phyloP scores from a whole-genome alignment of 2,797 vertebrate genomes.

The Fundulus diaphanus region DNA sequence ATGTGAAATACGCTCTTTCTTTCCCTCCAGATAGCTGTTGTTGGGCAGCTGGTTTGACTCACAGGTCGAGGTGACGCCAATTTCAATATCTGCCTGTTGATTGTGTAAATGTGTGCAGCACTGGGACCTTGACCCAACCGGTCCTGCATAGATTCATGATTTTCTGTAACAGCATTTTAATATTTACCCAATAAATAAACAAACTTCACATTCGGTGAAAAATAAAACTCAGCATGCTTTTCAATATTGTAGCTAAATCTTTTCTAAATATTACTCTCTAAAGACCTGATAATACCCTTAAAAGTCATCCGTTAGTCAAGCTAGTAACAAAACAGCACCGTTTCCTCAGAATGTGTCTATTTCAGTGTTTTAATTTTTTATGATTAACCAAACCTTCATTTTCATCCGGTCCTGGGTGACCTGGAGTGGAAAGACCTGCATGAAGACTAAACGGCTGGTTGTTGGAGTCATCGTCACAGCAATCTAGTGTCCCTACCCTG shows the following conservation, averaged over 20 bases:
- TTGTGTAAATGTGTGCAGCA: background rate
- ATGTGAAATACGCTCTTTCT: background rate
- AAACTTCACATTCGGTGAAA: background rate
- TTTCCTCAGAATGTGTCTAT: background rate
- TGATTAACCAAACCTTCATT: background rate
- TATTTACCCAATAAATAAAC: background rate
- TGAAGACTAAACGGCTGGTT: no score
- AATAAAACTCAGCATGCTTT: background rate
- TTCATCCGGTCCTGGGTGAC: background rate
- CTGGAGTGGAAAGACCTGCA: background rate
- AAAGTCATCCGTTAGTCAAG: background rate
- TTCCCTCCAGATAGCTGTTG: background rate
- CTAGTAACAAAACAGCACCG: background rate
- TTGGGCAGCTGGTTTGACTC: background rate
- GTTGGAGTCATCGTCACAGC: background rate
- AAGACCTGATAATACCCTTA: no score
- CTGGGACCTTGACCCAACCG: conserved; percentile 10
- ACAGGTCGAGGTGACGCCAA: background rate
- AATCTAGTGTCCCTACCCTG: background rate
- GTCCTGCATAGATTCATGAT: background rate
- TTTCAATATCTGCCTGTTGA: background rate
- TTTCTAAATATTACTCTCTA: background rate
- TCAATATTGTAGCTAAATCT: background rate
- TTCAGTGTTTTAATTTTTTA: background rate
- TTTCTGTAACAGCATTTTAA: background rate